Evolutionary conservation across 1,140 invertebrate species (phyloP).

Genomic region (Dreissena rostriformis): DNA sequence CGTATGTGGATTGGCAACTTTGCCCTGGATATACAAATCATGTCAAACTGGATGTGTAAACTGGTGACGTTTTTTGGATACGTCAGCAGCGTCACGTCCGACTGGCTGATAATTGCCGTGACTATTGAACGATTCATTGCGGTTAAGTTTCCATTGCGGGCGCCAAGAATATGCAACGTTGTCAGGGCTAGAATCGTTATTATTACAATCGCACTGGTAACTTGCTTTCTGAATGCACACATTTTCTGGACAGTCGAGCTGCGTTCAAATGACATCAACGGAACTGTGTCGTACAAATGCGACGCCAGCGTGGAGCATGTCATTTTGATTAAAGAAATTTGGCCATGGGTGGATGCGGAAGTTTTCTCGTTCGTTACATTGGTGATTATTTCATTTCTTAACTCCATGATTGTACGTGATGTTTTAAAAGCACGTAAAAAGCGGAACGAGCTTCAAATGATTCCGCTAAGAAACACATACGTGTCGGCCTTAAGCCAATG

Average conservation of each 20-base stretch:
- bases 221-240: slow-evolving; percentile 73
- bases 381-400: slow-evolving; percentile 69
- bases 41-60: slow-evolving; percentile 73
- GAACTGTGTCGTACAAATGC: slow-evolving; percentile 46
- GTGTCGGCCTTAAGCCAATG: not conserved
- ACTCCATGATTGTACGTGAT: slow-evolving; percentile 68
- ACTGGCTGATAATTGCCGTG: slow-evolving; percentile 81
- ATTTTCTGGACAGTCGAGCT: slow-evolving; percentile 73
- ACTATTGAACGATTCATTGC: slow-evolving; percentile 80
- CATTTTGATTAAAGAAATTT: slow-evolving; percentile 59
- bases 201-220: slow-evolving; percentile 57
- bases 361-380: slow-evolving; percentile 77
- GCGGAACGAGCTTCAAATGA: slow-evolving; percentile 33
- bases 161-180: slow-evolving; percentile 73
- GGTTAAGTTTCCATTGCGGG: slow-evolving; percentile 77
- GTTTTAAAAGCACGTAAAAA: slow-evolving; percentile 53
- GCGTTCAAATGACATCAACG: slow-evolving; percentile 12
- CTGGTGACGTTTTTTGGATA: slow-evolving; percentile 73
- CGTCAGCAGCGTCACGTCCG: slow-evolving; percentile 75
- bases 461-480: slow-evolving; percentile 22
- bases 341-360: slow-evolving; percentile 76
- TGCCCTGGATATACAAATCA: slow-evolving; percentile 65
- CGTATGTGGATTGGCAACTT: slow-evolving; percentile 75
- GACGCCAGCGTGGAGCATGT: slow-evolving; percentile 51
- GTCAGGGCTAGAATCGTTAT: slow-evolving; percentile 69